phyloP scores from a whole-genome alignment of 2,888 invertebrate species.

The Hemaris fuciformis region DNA sequence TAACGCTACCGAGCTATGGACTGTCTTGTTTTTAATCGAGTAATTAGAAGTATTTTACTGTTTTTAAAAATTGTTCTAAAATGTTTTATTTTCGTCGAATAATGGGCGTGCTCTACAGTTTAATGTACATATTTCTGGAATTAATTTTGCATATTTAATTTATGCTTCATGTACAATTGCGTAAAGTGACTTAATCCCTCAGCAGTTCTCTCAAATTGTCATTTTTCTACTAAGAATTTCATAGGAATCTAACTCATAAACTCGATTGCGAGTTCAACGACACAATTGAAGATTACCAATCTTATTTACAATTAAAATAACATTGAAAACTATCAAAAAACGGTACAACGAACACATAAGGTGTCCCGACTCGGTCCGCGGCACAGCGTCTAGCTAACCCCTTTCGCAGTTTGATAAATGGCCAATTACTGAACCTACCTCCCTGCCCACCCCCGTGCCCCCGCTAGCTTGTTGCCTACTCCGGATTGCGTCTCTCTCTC shows the following conservation, averaged over 20 bases:
- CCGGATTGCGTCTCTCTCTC: constrained; percentile 82
- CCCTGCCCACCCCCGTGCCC: constrained; percentile 73
- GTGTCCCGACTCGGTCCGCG: constrained; percentile 58
- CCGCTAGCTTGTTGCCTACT: constrained; percentile 82
- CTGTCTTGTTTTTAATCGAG: too few species aligned
- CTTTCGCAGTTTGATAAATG: constrained; percentile 82
- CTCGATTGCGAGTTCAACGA: not conserved
- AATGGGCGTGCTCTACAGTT: too few species aligned
- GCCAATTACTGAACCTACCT: constrained; percentile 80
- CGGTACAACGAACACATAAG: constrained; percentile 24
- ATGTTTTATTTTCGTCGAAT: too few species aligned
- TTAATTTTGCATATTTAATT: too few species aligned
- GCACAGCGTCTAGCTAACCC: constrained; percentile 71
- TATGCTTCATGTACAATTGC: too few species aligned
- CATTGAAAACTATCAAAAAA: constrained; percentile 39
- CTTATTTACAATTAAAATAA: not conserved
- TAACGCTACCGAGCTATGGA: not conserved
- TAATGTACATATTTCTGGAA: too few species aligned
- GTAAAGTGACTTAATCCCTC: too few species aligned
- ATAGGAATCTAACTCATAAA: too few species aligned
- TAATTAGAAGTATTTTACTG: too few species aligned
- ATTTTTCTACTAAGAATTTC: too few species aligned
- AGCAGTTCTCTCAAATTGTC: too few species aligned
- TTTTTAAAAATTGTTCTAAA: too few species aligned
- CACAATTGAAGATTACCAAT: not conserved